A percentile compares a stretch with the other conserved stretches of the same genome.
phyloP scores from a whole-genome alignment of 1,140 invertebrate genomes.

The Sarcophaga peregrina region DNA sequence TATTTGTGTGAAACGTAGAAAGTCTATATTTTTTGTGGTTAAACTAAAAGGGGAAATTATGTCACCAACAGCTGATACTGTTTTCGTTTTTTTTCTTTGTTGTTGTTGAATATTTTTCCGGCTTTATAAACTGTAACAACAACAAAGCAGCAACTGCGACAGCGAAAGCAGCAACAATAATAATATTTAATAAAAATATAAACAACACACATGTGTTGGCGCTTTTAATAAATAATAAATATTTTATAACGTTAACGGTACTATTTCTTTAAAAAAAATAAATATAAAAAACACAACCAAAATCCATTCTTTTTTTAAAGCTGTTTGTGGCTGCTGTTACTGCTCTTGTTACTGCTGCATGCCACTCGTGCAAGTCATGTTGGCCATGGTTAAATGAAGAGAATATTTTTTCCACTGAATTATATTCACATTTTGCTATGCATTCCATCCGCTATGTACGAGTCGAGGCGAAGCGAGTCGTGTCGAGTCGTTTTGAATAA shows the following conservation, averaged over 20 bases:
- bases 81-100: neutral
- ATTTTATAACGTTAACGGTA: slow-evolving; percentile 26
- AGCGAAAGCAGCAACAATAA: no score
- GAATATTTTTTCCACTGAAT: neutral
- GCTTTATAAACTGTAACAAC: no score
- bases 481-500: neutral
- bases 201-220: slow-evolving; percentile 35
- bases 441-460: no score
- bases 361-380: neutral
- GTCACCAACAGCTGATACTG: slow-evolving; percentile 8
- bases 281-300: no score
- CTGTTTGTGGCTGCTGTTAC: neutral
- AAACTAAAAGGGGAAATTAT: slow-evolving; percentile 14
- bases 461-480: no score
- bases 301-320: no score
- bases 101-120: no score
- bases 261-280: no score
- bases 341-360: neutral
- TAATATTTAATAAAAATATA: neutral
- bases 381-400: neutral
- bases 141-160: no score
- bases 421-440: neutral
- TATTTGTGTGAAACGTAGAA: neutral
- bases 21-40: slow-evolving; percentile 10
- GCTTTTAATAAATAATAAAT: slow-evolving; percentile 40